Evolutionary conservation across 2,113 vertebrate genomes (phyloP), one percentile per base, ranked within the genome.

Genomic region (Athene noctua): DNA sequence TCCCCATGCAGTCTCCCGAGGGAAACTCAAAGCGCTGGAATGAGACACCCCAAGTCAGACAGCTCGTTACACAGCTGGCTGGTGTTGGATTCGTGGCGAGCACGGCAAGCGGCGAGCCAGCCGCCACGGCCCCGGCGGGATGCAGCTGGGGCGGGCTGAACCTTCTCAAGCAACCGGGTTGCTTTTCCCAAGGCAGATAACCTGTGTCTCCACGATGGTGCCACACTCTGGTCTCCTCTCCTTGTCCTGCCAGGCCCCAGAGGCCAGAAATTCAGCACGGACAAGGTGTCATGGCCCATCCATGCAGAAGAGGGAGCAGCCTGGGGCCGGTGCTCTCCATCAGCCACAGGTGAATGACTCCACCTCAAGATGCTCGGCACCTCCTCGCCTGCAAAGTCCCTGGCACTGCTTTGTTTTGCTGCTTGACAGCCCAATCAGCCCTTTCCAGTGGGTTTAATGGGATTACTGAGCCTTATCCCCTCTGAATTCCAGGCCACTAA

Each of bases 381-480:
- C 9, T 11, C 22, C 44, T 75, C 13, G 4, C 58, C 38, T 29
- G 21, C 2, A 1, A 54, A 70, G 54, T 32, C 47, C 47, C 86
- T 75, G 2, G 2, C 1, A 9, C 62, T 14, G 67, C 73, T 81
- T 75, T 47, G 73, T 57, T 88, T 34, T 30, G 63, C 89, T 83
- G 78, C 73, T 79, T 38, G 0, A 7, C 40, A 67, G 91, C 79
- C 80, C 6, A 0, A 34, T 30, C 54, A 36, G 92, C 71, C 58
- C 52, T 73, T 92, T 26, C 65, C 87, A 40, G 57, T 3, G 3
- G 84, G 46, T 94, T 92, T 96, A 94, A 79, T 0, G 13, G 91
- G 96, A 96, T 97, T 96, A 94, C 70, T 6, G 86, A 72, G 67
- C 85, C 36, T 96, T 90, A 96, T 90, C 40, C 88, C 21, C 21